phyloP scores from a whole-genome alignment of 2,797 vertebrate genomes.

The Acanthurus lineatus region DNA sequence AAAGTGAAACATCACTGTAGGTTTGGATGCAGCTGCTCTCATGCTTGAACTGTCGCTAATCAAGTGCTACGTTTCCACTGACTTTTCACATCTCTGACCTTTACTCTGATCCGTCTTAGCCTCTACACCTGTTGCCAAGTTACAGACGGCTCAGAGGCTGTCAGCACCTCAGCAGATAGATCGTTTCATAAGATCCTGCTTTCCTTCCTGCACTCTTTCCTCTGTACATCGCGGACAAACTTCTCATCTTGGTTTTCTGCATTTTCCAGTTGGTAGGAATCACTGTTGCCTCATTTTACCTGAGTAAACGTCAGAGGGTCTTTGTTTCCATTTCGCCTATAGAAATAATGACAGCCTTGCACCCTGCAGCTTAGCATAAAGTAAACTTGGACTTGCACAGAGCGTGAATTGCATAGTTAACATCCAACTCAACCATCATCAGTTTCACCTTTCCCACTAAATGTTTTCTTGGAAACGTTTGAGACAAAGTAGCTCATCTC shows the following conservation, averaged over 20 bases:
- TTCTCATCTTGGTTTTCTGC: no score
- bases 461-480: constrained; percentile 21
- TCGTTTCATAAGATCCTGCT: constrained; percentile 40
- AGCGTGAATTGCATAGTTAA: background rate
- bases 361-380: background rate
- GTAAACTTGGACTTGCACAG: background rate
- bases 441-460: constrained; percentile 26
- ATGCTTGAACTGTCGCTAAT: constrained; percentile 56
- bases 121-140: constrained; percentile 81
- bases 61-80: constrained; percentile 65
- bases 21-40: constrained; percentile 52
- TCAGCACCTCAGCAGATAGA: constrained; percentile 59
- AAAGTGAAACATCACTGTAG: constrained; percentile 26
- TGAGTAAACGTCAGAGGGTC: no score
- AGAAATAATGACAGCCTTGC: background rate
- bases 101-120: constrained; percentile 70
- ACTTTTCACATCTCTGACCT: constrained; percentile 73
- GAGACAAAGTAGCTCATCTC: constrained; percentile 4
- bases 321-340: no score
- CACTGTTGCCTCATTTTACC: no score
- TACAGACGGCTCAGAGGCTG: constrained; percentile 71
- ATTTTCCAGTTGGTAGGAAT: no score
- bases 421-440: background rate
- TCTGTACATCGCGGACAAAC: constrained; percentile 1
- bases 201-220: constrained; percentile 44